phyloP scores from a whole-genome alignment of 1,140 invertebrate genomes.

The Dolichoris vasculosae region DNA sequence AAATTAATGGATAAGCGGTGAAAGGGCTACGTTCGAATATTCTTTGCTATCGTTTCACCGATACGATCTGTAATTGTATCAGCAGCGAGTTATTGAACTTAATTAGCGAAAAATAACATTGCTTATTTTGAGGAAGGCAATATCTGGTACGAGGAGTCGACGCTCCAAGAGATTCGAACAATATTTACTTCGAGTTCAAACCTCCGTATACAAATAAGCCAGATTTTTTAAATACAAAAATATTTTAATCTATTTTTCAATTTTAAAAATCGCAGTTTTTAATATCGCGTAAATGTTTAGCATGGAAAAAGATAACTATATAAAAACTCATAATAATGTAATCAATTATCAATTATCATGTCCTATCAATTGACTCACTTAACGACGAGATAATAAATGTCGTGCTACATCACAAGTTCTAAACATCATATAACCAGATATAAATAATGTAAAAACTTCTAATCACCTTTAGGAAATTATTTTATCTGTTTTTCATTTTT shows the following conservation, averaged over 20 bases:
- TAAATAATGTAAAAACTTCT: slow-evolving; percentile 2
- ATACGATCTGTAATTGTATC: neutral
- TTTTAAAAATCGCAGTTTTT: neutral
- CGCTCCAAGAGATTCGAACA: neutral
- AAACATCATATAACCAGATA: slow-evolving; percentile 23
- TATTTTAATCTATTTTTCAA: neutral
- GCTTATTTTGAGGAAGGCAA: neutral
- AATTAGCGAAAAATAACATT: neutral
- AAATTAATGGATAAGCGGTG: neutral
- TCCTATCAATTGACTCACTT: slow-evolving; percentile 24
- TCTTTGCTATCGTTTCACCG: neutral
- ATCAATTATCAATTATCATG: slow-evolving; percentile 29
- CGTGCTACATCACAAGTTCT: slow-evolving; percentile 23
- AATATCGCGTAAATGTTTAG: neutral
- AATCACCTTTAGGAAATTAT: slow-evolving; percentile 2
- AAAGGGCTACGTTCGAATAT: neutral
- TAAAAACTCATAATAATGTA: slow-evolving; percentile 17
- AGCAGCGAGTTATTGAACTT: neutral
- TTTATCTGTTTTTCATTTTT: neutral
- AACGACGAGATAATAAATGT: slow-evolving; percentile 22
- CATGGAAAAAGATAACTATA: slow-evolving; percentile 6
- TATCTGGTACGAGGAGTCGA: neutral
- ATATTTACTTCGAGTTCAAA: neutral
- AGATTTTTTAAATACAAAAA: neutral
- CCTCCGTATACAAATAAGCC: neutral